A percentile compares a stretch with the other conserved stretches of the same genome.
Evolutionary conservation across 2,888 invertebrate species (phyloP).

Genomic region (Melanostoma mellinum): DNA sequence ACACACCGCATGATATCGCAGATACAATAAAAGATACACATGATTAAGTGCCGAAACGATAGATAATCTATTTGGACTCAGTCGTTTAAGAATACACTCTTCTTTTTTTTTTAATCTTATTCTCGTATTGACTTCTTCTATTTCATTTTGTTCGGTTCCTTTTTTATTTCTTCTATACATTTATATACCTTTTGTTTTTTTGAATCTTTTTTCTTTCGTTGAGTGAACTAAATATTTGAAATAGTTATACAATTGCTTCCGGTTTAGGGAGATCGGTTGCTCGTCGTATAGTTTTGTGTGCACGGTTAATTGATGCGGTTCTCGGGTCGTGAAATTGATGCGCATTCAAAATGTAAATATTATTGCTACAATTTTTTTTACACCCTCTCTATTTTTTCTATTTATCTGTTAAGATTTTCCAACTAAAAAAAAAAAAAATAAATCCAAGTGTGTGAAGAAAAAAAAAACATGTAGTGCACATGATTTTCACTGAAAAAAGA

Average conservation of each 20-base stretch:
- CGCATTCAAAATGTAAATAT: conserved; percentile 64
- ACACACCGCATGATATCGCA: conserved; percentile 55
- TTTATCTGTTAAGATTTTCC: background rate
- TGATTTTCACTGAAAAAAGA: conserved; percentile 9
- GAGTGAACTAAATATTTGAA: conserved; percentile 70
- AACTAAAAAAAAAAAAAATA: background rate
- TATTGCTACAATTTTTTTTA: conserved; percentile 30
- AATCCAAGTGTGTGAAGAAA: background rate
- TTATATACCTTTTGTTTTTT: conserved; percentile 31
- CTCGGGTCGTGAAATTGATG: conserved; percentile 53
- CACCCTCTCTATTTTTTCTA: background rate
- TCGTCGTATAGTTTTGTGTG: conserved; percentile 49
- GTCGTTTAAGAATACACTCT: conserved; percentile 15
- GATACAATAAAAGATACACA: conserved; percentile 62
- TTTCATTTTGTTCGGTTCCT: conserved; percentile 10
- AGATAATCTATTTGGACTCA: conserved; percentile 60
- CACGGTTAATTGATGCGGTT: conserved; percentile 56
- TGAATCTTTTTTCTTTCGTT: conserved; percentile 30
- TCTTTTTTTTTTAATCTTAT: background rate
- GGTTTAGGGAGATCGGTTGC: conserved; percentile 56
- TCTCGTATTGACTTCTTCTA: conserved; percentile 23
- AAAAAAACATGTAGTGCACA: conserved; percentile 18
- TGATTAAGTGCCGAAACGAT: conserved; percentile 64
- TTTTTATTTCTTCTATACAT: conserved; percentile 41
- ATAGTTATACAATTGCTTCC: conserved; percentile 71